phyloP scores from a whole-genome alignment of 37 sponge, comb jelly and placozoan genomes.

The Petrosia ficiformis region DNA sequence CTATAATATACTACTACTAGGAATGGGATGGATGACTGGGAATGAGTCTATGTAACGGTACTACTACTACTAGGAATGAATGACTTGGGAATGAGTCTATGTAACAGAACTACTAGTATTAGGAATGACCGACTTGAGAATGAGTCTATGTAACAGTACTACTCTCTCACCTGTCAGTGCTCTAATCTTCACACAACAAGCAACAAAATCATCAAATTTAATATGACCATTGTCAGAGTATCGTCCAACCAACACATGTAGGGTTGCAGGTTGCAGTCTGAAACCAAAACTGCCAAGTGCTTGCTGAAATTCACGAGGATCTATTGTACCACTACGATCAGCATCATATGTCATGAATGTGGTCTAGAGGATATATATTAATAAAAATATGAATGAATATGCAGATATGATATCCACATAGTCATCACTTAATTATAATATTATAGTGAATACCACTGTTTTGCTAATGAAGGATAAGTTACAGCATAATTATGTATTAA shows the following conservation, averaged over 20 bases:
- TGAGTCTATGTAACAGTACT: too few relatives aligned
- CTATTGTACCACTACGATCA: constrained; percentile 77
- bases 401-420: neutral
- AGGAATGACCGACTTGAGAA: too few relatives aligned
- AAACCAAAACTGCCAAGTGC: constrained; percentile 73
- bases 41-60: too few relatives aligned
- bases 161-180: constrained; percentile 55
- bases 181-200: constrained; percentile 59
- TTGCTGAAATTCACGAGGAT: constrained; percentile 73
- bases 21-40: too few relatives aligned
- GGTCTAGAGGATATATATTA: constrained; percentile 15
- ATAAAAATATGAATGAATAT: neutral
- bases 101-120: neutral
- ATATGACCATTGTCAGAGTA: constrained; percentile 61
- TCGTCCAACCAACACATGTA: constrained; percentile 44
- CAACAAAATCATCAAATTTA: constrained; percentile 79
- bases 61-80: too few relatives aligned
- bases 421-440: too few relatives aligned
- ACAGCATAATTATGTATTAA: too few relatives aligned
- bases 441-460: neutral
- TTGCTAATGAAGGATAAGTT: neutral
- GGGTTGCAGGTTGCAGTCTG: constrained; percentile 58
- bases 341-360: constrained; percentile 66
- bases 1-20: too few relatives aligned
- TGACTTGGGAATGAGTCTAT: neutral